Percentiles rank a stretch among this genome's conserved stretches.
Conservation (phyloP, 2,113 vertebrate genomes). For the Pterocles burchelli region DNA sequence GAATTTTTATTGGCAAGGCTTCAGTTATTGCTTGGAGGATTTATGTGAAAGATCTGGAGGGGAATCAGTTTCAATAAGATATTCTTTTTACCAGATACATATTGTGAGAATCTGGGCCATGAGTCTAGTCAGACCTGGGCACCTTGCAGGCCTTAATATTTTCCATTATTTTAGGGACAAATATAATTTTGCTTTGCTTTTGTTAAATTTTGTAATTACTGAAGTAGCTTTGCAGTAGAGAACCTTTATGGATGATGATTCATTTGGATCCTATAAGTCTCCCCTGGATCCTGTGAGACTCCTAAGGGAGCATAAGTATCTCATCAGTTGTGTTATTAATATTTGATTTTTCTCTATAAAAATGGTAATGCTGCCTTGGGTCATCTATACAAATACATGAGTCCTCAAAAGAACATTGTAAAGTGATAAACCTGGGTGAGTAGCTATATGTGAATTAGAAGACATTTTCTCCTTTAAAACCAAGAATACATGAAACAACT, state of each 20-base stretch:
- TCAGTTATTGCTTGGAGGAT: background rate
- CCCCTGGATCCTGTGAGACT: background rate
- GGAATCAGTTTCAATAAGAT: slow-evolving; percentile 15
- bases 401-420: background rate
- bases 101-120: background rate
- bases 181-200: background rate
- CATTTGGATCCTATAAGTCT: background rate
- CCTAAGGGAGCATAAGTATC: background rate
- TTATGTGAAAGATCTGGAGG: background rate
- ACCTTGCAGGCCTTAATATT: background rate
- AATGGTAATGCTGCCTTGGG: background rate
- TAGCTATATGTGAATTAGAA: background rate
- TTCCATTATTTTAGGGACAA: background rate
- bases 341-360: slow-evolving; percentile 8
- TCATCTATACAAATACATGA: background rate
- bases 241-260: background rate
- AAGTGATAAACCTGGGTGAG: background rate
- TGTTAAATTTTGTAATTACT: background rate
- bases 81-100: slow-evolving; percentile 1
- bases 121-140: background rate
- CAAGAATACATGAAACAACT: background rate
- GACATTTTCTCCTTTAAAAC: background rate
- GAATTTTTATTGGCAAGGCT: background rate
- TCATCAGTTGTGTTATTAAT: background rate
- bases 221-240: background rate